These are phyloP conservation scores for Euschistus heros DNA, from an alignment of 1,140 invertebrate species.

Conservation along the genomic window DNA sequence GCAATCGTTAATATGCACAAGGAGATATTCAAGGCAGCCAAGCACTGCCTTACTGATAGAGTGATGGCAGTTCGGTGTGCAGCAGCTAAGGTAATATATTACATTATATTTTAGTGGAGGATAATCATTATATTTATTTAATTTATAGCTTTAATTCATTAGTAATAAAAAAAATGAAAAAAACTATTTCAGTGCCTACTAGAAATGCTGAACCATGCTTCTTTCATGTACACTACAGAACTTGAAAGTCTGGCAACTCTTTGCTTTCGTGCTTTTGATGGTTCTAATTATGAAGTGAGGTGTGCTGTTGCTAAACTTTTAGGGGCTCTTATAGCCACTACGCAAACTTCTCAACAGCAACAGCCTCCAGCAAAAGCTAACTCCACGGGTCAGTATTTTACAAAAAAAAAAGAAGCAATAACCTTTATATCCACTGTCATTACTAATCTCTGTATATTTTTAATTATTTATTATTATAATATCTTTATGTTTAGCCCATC, in stretches of 20 bases:
- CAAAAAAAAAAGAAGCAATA: constrained; percentile 5
- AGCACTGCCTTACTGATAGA: constrained; percentile 75
- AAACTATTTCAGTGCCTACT: constrained; percentile 56
- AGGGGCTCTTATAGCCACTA: constrained; percentile 74
- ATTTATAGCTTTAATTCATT: background rate
- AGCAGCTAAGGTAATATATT: constrained; percentile 55
- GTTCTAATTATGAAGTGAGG: constrained; percentile 88
- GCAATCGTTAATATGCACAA: constrained; percentile 80
- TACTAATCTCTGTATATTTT: no score
- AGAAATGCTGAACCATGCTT: constrained; percentile 79
- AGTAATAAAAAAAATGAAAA: background rate
- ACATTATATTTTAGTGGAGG: background rate
- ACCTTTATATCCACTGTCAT: no score
- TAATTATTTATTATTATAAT: no score
- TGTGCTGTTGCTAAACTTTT: constrained; percentile 84
- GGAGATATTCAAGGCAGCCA: constrained; percentile 81
- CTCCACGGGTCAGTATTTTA: constrained; percentile 9
- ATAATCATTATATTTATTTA: background rate
- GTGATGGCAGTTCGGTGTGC: constrained; percentile 83
- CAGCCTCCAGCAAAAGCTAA: constrained; percentile 2
- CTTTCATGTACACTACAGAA: constrained; percentile 80
- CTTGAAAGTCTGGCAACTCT: constrained; percentile 79
- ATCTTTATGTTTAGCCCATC: no score
- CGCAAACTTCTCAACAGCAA: constrained; percentile 36
- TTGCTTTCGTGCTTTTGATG: constrained; percentile 84